These are phyloP conservation scores for Dicentrarchus labrax DNA, from an alignment of 2,113 vertebrate genomes.

Conservation along the genomic window DNA sequence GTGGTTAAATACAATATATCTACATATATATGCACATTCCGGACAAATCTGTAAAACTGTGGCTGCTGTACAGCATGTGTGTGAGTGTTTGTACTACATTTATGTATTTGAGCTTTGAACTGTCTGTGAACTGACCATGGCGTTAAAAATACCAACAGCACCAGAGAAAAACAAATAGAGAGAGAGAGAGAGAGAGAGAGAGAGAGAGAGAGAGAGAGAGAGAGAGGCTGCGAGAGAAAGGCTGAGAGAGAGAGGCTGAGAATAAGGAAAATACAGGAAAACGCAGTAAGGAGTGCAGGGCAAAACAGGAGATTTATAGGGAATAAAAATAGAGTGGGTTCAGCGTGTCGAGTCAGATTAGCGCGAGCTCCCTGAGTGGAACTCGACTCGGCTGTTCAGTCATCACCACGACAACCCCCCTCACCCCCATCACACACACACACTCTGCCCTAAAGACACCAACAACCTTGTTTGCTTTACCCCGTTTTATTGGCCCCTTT, in stretches of 20 bases:
- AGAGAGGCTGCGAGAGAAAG: too few relatives aligned
- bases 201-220: neutral
- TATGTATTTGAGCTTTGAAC: neutral
- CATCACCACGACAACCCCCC: constrained; percentile 43
- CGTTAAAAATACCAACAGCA: constrained; percentile 21
- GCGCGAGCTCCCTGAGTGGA: constrained; percentile 48
- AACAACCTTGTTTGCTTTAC: constrained; percentile 78
- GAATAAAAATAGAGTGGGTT: constrained; percentile 73
- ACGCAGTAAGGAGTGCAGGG: neutral
- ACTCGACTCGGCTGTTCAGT: constrained; percentile 60
- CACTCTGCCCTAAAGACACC: constrained; percentile 70
- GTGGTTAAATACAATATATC: neutral
- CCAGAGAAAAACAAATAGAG: neutral
- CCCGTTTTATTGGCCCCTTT: constrained; percentile 29
- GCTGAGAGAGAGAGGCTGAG: neutral
- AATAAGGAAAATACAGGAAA: neutral
- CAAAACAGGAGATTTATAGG: constrained; percentile 45
- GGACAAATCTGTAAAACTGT: neutral
- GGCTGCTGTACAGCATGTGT: neutral
- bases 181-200: neutral
- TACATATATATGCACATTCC: neutral
- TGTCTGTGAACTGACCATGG: neutral
- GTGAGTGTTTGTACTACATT: neutral
- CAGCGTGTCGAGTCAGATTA: constrained; percentile 73
- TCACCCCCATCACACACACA: neutral